These are phyloP conservation scores for Neosalanx taihuensis DNA, from an alignment of 2,797 vertebrate species.

Conservation along the genomic window DNA sequence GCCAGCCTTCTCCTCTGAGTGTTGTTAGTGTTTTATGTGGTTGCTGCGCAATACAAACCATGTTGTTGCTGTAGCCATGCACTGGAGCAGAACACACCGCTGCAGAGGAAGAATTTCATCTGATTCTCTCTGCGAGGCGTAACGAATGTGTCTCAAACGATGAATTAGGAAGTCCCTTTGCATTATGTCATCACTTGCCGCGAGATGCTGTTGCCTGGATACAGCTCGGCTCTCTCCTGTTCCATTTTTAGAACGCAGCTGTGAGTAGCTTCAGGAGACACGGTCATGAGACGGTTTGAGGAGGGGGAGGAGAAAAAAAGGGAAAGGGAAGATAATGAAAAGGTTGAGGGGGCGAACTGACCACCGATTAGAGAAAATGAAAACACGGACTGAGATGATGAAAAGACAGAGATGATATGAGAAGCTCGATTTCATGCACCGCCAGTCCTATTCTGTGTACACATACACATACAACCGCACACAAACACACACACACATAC, in stretches of 20 bases:
- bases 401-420: no score
- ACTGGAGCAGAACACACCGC: background rate
- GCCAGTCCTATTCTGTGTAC: no score
- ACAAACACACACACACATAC: no score
- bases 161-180: conserved; percentile 49
- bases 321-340: conserved; percentile 8
- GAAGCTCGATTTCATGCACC: no score
- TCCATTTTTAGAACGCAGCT: conserved; percentile 67
- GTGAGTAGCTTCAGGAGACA: conserved; percentile 15
- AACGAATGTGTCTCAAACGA: conserved; percentile 10
- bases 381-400: no score
- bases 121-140: background rate
- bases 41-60: background rate
- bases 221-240: conserved; percentile 62
- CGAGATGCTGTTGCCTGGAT: conserved; percentile 76
- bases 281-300: conserved; percentile 1
- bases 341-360: conserved; percentile 31
- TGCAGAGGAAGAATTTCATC: background rate
- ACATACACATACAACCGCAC: no score
- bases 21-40: background rate
- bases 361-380: background rate
- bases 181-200: conserved; percentile 66
- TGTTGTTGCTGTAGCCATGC: background rate
- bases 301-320: conserved; percentile 11
- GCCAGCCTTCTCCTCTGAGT: background rate